These are phyloP conservation scores for Hydractinia echinata DNA, from an alignment of 30 jellyfish, hydroid and myxozoan species.

Conservation along the genomic window DNA sequence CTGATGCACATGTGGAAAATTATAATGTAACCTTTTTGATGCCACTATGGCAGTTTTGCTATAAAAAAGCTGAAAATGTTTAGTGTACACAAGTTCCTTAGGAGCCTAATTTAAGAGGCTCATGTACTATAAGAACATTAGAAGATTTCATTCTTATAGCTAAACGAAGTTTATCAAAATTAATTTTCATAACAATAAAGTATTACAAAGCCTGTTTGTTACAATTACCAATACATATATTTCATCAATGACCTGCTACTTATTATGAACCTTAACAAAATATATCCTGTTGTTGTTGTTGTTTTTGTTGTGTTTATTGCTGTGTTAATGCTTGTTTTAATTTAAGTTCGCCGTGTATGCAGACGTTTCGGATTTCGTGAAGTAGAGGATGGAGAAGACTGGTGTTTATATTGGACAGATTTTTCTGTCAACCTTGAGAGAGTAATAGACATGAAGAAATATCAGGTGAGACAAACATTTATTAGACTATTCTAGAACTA, in stretches of 20 bases:
- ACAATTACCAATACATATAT: not conserved
- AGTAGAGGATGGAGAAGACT: conserved; percentile 90
- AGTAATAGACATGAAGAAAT: conserved; percentile 85
- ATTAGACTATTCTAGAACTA: too few species aligned
- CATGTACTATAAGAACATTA: too few species aligned
- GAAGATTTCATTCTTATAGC: too few species aligned
- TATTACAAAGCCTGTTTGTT: too few species aligned
- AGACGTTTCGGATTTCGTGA: conserved; percentile 81
- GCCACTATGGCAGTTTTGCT: too few species aligned
- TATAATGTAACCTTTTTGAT: too few species aligned
- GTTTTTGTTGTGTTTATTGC: not conserved
- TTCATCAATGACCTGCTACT: not conserved
- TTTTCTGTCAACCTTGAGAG: conserved; percentile 84
- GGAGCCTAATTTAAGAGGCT: too few species aligned
- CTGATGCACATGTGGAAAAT: too few species aligned
- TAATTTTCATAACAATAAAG: too few species aligned
- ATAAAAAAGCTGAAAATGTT: too few species aligned
- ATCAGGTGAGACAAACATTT: conserved; percentile 49
- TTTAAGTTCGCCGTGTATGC: conserved; percentile 65
- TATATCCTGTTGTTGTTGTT: not conserved
- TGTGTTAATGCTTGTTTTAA: not conserved
- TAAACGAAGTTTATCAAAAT: too few species aligned
- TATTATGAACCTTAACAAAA: not conserved
- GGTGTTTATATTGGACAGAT: conserved; percentile 84
- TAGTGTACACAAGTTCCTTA: too few species aligned